These are phyloP conservation scores for Nezara viridula DNA, from an alignment of 2,888 invertebrate genomes.

Conservation along the genomic window DNA sequence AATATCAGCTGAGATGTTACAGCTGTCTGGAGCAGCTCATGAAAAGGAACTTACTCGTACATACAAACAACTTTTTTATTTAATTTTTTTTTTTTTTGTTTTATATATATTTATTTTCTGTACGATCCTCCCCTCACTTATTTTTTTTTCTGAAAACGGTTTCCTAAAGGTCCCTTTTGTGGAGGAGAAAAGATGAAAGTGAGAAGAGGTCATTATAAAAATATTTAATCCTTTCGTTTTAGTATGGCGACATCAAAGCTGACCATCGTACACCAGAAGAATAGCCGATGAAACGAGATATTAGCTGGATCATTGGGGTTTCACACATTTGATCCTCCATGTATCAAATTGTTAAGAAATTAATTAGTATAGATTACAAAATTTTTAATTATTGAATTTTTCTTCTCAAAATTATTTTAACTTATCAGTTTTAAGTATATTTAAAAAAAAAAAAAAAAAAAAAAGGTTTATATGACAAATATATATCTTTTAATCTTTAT, in stretches of 20 bases:
- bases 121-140: neutral
- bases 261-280: neutral
- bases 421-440: too few species aligned
- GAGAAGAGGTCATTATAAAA: conserved; percentile 46
- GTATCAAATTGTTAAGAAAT: neutral
- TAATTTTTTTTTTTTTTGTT: neutral
- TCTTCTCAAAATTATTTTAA: too few species aligned
- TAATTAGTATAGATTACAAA: neutral
- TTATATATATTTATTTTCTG: neutral
- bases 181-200: conserved; percentile 30
- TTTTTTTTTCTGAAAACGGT: neutral
- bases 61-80: conserved; percentile 15
- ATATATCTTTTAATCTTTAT: too few species aligned
- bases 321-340: neutral
- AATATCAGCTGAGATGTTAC: neutral
- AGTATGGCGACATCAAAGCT: conserved; percentile 22
- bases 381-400: neutral
- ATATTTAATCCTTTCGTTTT: conserved; percentile 47
- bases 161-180: conserved; percentile 24
- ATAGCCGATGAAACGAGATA: neutral
- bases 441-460: too few species aligned
- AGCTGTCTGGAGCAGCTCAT: conserved; percentile 7
- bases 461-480: too few species aligned
- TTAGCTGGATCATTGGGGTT: neutral
- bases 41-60: conserved; percentile 3